These are phyloP conservation scores for Ictalurus furcatus DNA, from an alignment of 2,113 vertebrate species.

Conservation along the genomic window DNA sequence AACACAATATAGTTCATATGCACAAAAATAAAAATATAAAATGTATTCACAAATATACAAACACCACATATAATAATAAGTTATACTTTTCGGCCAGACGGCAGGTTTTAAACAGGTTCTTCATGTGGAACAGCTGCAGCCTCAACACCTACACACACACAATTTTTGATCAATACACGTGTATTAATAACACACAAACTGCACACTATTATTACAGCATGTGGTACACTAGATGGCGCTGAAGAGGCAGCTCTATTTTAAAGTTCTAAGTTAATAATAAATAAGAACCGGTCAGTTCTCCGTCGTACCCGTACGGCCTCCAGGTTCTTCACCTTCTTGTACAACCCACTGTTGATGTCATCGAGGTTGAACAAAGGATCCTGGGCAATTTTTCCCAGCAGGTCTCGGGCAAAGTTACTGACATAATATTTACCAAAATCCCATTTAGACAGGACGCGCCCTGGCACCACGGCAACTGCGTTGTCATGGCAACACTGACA, in stretches of 20 bases:
- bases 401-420: constrained; percentile 96
- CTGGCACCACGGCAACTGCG: constrained; percentile 84
- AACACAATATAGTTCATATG: not conserved
- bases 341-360: constrained; percentile 88
- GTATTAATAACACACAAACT: not conserved
- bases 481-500: constrained; percentile 99
- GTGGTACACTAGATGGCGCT: not conserved
- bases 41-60: not conserved
- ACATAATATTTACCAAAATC: constrained; percentile 95
- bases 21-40: not conserved
- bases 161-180: too few relatives aligned
- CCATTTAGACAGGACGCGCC: constrained; percentile 91
- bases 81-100: constrained; percentile 89
- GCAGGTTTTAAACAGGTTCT: constrained; percentile 95
- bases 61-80: not conserved
- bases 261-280: too few relatives aligned
- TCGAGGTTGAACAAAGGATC: constrained; percentile 93
- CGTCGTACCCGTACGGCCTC: constrained; percentile 85
- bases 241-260: not conserved
- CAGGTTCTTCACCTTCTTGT: constrained; percentile 88
- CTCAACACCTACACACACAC: constrained; percentile 79
- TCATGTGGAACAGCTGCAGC: constrained; percentile 92
- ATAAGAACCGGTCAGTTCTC: not conserved
- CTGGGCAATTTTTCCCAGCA: constrained; percentile 90
- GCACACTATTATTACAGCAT: not conserved